Evolutionary conservation across 1,140 invertebrate species (phyloP), one percentile per base, ranked within the genome.

Genomic region (Trissolcus basalis): DNA sequence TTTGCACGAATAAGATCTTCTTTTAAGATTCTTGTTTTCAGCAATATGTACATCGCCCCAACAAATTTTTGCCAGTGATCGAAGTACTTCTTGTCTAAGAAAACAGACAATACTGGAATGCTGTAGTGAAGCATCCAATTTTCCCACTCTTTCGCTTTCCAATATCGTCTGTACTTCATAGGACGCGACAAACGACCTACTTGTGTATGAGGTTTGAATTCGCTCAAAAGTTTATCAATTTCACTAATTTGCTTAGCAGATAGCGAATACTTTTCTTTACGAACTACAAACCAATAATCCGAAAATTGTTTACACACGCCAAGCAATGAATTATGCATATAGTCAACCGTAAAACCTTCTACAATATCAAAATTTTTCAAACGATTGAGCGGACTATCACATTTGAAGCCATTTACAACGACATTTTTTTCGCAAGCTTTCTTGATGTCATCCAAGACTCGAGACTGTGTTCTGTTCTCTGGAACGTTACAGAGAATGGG

Each of bases 41-140:
- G 32, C 44, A 77, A 32, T 12, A 71, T 60, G 15, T 54, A 61
- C 33, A 56, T 27, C 1, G 67, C 55, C 19, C 51, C 48, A 7
- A 78, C 63, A 10, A 78, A 59, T 15, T 58, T 36, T 47, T 27
- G 7, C 58, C 63, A 78, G 51, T 78, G 75, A 13, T 64, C 15
- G 15, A 58, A 47, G 36, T 71, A 77, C 12, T 48, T 12, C 12
- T 56, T 19, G 7, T 50, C 13, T 33, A 53, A 32, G 33, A 41
- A 63, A 16, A 36, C 10, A 11, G 49, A 33, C 14, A 71, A 33
- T 47, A 71, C 36, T 19, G 65, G 50, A 32, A 68, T 39, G 35
- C 65, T 68, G 16, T 36, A 78, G 15, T 43, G 48, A 36, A 77
- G 49, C 10, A 70, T 10, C 41, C 32, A 72, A 39, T 68, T 32